Conservation (phyloP, 2,113 vertebrate genomes). For the Rhynchopsitta pachyrhyncha region DNA sequence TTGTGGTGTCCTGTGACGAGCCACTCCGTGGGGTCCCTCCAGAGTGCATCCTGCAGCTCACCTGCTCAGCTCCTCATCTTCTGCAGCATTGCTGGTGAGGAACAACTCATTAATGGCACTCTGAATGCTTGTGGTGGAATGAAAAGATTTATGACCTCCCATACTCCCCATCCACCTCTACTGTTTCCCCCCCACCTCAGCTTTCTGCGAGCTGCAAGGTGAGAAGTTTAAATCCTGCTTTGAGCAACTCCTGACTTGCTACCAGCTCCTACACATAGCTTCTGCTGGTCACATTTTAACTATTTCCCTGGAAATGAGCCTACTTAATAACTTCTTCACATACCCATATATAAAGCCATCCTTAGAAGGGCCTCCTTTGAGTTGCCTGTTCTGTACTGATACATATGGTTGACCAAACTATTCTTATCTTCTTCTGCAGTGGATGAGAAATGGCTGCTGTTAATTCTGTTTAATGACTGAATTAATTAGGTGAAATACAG, state of each 20-base stretch:
- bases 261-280: background rate
- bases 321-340: background rate
- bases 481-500: background rate
- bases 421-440: background rate
- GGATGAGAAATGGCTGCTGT: constrained; percentile 3
- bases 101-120: background rate
- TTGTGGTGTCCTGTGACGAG: background rate
- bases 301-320: background rate
- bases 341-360: background rate
- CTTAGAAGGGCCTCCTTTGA: background rate
- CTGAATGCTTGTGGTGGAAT: background rate
- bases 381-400: background rate
- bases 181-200: background rate
- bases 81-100: background rate
- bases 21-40: fast-evolving
- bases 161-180: background rate
- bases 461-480: background rate
- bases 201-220: background rate
- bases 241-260: background rate
- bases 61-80: background rate
- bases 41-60: background rate
- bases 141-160: background rate
- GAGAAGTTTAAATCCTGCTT: constrained; percentile 1
- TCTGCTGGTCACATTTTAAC: background rate
- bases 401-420: background rate